Percentiles rank a stretch among this genome's conserved stretches.
Evolutionary conservation across 2,888 invertebrate genomes (phyloP).

Genomic region (Panzeria rudis): DNA sequence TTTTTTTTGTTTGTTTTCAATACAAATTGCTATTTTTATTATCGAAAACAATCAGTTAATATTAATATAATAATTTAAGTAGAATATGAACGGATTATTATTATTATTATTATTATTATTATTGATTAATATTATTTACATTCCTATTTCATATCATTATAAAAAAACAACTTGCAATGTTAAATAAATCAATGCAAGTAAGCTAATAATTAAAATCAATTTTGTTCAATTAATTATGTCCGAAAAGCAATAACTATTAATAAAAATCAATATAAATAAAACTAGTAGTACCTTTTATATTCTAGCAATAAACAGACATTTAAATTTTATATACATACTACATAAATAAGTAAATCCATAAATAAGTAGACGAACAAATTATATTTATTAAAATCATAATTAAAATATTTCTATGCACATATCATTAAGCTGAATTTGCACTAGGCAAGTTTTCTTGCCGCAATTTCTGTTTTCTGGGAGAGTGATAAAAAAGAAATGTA

Average conservation of each 20-base stretch:
- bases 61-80: not conserved
- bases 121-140: not conserved
- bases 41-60: too few relatives aligned
- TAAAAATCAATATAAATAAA: not conserved
- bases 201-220: slow-evolving; percentile 12
- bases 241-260: slow-evolving; percentile 13
- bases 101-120: not conserved
- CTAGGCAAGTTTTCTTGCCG: too few relatives aligned
- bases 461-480: too few relatives aligned
- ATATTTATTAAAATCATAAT: slow-evolving; percentile 11
- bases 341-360: not conserved
- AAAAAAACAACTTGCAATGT: slow-evolving; percentile 37
- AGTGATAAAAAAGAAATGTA: too few relatives aligned
- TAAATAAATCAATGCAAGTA: not conserved
- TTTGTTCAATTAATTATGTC: slow-evolving; percentile 19
- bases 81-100: not conserved
- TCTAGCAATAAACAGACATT: slow-evolving; percentile 16
- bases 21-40: not conserved
- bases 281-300: slow-evolving; percentile 22
- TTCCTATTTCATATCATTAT: not conserved
- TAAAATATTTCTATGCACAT: slow-evolving; percentile 55
- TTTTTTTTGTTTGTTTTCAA: too few relatives aligned
- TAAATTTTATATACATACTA: slow-evolving; percentile 20
- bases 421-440: slow-evolving; percentile 50
- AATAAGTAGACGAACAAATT: slow-evolving; percentile 10